Conservation (phyloP, 2,888 invertebrate genomes). For the Agrotis puta region DNA sequence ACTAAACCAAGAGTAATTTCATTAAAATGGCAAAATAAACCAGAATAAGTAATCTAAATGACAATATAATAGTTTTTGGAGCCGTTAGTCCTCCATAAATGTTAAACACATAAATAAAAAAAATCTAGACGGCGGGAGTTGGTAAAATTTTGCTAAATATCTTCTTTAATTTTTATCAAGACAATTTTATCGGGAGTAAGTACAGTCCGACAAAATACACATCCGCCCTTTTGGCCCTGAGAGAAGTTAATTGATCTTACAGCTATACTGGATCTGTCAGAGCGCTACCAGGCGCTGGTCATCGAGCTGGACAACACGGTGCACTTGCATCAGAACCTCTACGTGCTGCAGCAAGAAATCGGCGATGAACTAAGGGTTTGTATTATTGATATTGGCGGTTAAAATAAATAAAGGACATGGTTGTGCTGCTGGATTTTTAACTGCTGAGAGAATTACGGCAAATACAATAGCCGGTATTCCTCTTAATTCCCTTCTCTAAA, state of each 20-base stretch:
- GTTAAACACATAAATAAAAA: no score
- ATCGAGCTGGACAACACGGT: constrained; percentile 73
- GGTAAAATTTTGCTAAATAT: no score
- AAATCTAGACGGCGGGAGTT: no score
- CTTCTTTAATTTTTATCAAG: no score
- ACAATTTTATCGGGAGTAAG: no score
- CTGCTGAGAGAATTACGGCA: no score
- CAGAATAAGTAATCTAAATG: no score
- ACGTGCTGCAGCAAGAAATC: constrained; percentile 71
- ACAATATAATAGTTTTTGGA: no score
- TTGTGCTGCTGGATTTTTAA: neutral
- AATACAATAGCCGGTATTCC: neutral
- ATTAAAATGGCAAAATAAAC: no score
- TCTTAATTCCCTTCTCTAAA: no score
- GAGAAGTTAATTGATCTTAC: constrained; percentile 18
- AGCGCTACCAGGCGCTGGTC: constrained; percentile 75
- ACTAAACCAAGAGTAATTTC: no score
- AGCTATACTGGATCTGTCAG: constrained; percentile 82
- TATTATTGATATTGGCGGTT: neutral
- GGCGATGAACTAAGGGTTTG: constrained; percentile 76
- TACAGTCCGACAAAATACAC: neutral
- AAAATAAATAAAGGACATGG: neutral
- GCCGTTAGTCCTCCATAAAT: no score
- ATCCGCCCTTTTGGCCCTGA: neutral
- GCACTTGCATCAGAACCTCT: constrained; percentile 71